Base-by-base conservation (phyloP, 2,888 invertebrate species). In the Rhyacophila evoluta region DNA sequence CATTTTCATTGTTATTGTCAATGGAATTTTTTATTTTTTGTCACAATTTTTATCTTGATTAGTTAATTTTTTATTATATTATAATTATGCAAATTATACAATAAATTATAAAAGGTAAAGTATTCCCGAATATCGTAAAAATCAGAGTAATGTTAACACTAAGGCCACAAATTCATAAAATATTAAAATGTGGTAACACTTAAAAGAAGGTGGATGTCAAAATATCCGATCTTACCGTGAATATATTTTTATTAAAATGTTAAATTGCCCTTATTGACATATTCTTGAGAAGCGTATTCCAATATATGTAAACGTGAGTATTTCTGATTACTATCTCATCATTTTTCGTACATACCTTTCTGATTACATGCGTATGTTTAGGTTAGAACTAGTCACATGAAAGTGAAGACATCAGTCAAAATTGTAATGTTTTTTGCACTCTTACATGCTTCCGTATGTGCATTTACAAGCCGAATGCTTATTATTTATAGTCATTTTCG, bases 381-480 rank as follows among this genome's bases (percentile, higher is more conserved):
- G 69, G 69, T 29, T 69, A 69, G 69, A 29, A 27, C 12, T 69
- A 69, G 69, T 69, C 33, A 69, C 69, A 29, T 5, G 28, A 69
- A 29, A 4, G 69, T 69, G 33, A 69, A 29, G 69, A 69, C 69
- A 55, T 55, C 55, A 55, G 55, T 55, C 33, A 33, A 33, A 15
- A 12, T 33, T 69, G 69, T 69, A 69, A 69, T 69, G 69, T 55
- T 69, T 69, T 69, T 69, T 69, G 69, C 69, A 69, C 69, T 69
- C 69, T 28, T 33, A 69, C 69, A 69, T 29, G 69, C 69, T 69
- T 69, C 28, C n/a, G 69, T 69, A 69, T 69, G 69, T 69, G 69
- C 69, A 27, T 12, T 69, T 27, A 69, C 69, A 69, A 69, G 69
- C 29, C 33, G 69, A 12, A 15, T 28, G 69, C 69, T 33, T 29